A percentile compares a stretch with the other conserved stretches of the same genome.
These are phyloP conservation scores for Ceratoteleas bidentatus DNA, from an alignment of 1,140 invertebrate species.

Conservation along the genomic window DNA sequence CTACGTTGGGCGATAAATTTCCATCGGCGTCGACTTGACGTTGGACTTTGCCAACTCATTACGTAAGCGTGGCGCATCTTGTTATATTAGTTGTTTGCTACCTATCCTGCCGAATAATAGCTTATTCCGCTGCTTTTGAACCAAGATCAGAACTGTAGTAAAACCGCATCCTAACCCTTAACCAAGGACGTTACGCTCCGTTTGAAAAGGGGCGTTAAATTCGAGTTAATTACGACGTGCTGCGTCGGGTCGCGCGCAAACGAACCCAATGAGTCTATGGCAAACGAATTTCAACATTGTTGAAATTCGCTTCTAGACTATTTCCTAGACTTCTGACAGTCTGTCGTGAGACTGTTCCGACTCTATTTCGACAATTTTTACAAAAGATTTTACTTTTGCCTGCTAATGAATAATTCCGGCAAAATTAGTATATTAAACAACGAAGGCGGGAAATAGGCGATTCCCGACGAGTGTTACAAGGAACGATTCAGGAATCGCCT, in stretches of 20 bases:
- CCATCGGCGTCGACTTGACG: slow-evolving; percentile 63
- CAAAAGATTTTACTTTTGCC: no score
- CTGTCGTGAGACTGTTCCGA: no score
- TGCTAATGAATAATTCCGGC: no score
- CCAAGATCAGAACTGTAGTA: slow-evolving; percentile 44
- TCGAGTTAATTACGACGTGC: slow-evolving; percentile 44
- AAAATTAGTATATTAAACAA: no score
- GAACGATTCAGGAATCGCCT: no score
- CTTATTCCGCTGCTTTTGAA: slow-evolving; percentile 62
- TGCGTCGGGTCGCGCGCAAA: slow-evolving; percentile 6
- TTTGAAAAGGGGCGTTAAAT: slow-evolving; percentile 50
- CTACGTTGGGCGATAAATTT: slow-evolving; percentile 59
- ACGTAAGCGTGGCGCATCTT: slow-evolving; percentile 64
- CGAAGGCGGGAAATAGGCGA: no score
- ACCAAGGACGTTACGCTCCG: slow-evolving; percentile 45
- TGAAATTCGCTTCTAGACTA: not conserved
- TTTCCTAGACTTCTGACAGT: no score
- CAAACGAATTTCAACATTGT: slow-evolving; percentile 2
- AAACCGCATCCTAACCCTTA: slow-evolving; percentile 52
- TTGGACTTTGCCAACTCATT: slow-evolving; percentile 67
- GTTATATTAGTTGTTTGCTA: slow-evolving; percentile 67
- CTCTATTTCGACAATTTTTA: no score
- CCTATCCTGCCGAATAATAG: slow-evolving; percentile 61
- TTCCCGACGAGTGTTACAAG: no score
- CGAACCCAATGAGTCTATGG: slow-evolving; percentile 4